phyloP scores from a whole-genome alignment of 2,113 vertebrate genomes.

The Casuarius casuarius region DNA sequence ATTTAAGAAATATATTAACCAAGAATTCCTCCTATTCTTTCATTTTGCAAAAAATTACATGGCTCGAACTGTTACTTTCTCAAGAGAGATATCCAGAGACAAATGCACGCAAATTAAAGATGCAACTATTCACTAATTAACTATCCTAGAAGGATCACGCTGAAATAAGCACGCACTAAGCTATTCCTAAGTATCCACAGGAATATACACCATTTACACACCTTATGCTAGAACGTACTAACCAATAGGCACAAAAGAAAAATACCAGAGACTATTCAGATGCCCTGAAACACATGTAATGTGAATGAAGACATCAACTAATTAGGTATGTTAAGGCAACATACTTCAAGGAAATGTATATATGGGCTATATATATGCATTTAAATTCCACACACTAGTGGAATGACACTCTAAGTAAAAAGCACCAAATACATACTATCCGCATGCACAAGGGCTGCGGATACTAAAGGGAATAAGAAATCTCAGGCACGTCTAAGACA shows the following conservation, averaged over 20 bases:
- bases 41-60: background rate
- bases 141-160: background rate
- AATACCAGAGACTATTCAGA: background rate
- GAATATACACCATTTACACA: rapidly evolving
- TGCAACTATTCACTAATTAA: background rate
- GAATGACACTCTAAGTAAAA: rapidly evolving
- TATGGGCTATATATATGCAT: rapidly evolving
- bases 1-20: background rate
- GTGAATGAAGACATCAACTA: rapidly evolving
- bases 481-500: background rate
- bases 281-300: background rate
- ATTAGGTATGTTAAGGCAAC: background rate
- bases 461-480: background rate
- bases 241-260: background rate
- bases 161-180: background rate
- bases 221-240: rapidly evolving
- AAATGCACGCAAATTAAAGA: background rate
- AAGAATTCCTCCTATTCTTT: background rate
- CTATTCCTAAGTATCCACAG: background rate
- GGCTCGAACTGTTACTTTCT: background rate
- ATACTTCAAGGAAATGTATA: background rate
- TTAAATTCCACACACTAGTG: rapidly evolving
- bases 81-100: background rate
- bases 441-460: background rate
- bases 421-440: rapidly evolving